Evolutionary conservation across 2,797 vertebrate genomes (phyloP).

Genomic region (Hipposideros larvatus): DNA sequence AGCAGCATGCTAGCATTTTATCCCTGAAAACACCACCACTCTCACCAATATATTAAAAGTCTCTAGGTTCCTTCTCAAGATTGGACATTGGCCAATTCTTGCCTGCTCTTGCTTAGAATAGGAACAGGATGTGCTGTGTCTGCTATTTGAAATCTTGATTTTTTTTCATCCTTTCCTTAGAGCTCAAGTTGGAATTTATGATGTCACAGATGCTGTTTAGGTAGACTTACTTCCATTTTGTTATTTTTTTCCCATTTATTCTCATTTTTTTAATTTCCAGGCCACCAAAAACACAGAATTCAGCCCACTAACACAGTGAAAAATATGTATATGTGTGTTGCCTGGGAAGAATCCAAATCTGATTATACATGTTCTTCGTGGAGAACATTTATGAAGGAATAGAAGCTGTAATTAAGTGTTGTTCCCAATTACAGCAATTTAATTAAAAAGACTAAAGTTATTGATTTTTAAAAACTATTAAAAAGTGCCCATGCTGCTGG

Average conservation of each 20-base stretch:
- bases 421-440: conserved; percentile 84
- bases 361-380: conserved; percentile 79
- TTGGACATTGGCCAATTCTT: conserved; percentile 69
- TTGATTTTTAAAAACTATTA: conserved; percentile 83
- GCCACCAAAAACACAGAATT: conserved; percentile 47
- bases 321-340: background rate
- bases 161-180: conserved; percentile 43
- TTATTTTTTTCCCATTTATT: conserved; percentile 27
- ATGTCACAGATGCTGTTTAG: conserved; percentile 40
- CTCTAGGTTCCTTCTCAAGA: conserved; percentile 68
- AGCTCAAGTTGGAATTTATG: background rate
- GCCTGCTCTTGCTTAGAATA: conserved; percentile 67
- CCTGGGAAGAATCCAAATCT: conserved; percentile 50
- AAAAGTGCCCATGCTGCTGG: conserved; percentile 80
- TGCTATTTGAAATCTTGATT: conserved; percentile 62
- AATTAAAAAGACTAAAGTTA: conserved; percentile 86
- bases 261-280: conserved; percentile 52
- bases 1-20: conserved; percentile 65
- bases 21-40: conserved; percentile 71
- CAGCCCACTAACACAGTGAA: background rate
- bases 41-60: conserved; percentile 74
- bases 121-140: conserved; percentile 58
- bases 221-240: conserved; percentile 62
- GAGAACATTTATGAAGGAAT: conserved; percentile 80
- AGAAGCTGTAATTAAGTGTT: conserved; percentile 83